phyloP scores from a whole-genome alignment of 2,888 invertebrate genomes.

The Agrotis segetum region DNA sequence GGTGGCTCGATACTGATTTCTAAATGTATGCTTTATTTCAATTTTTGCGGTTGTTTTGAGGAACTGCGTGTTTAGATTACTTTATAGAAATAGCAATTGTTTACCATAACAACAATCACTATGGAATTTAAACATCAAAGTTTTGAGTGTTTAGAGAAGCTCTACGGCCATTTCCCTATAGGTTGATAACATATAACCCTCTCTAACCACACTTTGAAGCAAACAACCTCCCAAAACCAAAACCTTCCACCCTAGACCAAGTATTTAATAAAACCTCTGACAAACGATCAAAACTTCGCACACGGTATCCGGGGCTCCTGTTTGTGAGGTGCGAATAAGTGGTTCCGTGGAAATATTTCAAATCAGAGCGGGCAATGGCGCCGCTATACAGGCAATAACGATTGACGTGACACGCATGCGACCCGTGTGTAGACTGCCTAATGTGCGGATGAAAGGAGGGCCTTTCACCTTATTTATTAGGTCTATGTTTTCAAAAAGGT shows the following conservation, averaged over 20 bases:
- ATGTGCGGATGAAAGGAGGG: constrained; percentile 82
- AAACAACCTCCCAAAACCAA: background rate
- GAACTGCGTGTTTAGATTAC: too few relatives aligned
- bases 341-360: constrained; percentile 91
- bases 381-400: constrained; percentile 86
- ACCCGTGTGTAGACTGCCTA: constrained; percentile 85
- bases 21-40: too few relatives aligned
- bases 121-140: background rate
- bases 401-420: constrained; percentile 87
- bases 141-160: background rate
- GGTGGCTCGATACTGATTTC: too few relatives aligned
- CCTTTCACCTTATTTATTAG: constrained; percentile 85
- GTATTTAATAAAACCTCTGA: constrained; percentile 35
- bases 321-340: constrained; percentile 88
- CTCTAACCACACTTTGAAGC: background rate
- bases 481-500: constrained; percentile 78
- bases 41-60: too few relatives aligned
- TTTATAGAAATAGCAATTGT: too few relatives aligned
- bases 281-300: constrained; percentile 76
- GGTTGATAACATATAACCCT: background rate
- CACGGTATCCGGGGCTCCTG: constrained; percentile 69
- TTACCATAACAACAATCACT: background rate
- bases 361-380: constrained; percentile 86
- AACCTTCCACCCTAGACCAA: background rate
- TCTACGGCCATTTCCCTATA: background rate